These are phyloP conservation scores for Yoshiicerus persimilis DNA, from an alignment of 1,140 invertebrate species.

Conservation along the genomic window DNA sequence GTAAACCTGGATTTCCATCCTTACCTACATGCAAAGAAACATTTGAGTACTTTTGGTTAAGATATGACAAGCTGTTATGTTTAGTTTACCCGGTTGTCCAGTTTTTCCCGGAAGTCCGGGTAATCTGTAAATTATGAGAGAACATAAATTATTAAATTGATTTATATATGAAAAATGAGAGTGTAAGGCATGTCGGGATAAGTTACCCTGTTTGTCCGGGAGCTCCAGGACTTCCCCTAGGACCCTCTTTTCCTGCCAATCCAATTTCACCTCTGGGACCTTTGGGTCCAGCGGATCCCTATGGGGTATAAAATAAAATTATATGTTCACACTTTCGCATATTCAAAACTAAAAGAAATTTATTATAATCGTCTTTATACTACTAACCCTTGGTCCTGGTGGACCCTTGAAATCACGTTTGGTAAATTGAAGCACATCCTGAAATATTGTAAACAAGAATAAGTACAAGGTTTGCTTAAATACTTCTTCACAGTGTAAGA, in stretches of 20 bases:
- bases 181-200: neutral
- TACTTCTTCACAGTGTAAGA: too few relatives aligned
- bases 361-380: too few relatives aligned
- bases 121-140: too few relatives aligned
- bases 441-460: too few relatives aligned
- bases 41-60: neutral
- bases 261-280: too few relatives aligned
- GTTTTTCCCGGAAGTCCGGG: neutral
- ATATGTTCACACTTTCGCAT: too few relatives aligned
- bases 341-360: too few relatives aligned
- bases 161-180: neutral
- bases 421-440: neutral
- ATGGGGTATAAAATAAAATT: neutral
- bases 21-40: neutral
- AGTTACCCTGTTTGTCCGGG: too few relatives aligned
- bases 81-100: neutral
- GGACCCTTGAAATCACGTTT: neutral
- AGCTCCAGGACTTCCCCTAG: too few relatives aligned
- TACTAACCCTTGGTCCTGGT: neutral
- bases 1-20: slow-evolving; percentile 14
- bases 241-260: too few relatives aligned
- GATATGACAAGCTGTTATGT: too few relatives aligned
- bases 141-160: neutral
- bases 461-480: too few relatives aligned
- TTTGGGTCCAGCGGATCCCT: neutral